Base-by-base conservation (phyloP, 2,888 invertebrate genomes). In the Chloromyia formosa region DNA sequence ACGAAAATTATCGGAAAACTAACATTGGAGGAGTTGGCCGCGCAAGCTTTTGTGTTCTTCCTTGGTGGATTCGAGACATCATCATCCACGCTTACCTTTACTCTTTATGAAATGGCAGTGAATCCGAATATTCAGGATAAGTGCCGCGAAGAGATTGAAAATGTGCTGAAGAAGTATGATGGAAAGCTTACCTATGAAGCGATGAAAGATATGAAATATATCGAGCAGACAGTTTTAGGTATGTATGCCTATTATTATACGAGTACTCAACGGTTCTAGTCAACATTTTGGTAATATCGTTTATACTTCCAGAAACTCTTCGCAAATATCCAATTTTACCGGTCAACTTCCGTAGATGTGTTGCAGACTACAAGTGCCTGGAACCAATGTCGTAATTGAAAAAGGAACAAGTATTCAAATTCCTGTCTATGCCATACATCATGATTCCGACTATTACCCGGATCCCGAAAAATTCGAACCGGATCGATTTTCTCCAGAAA, bases 391-490 rank as follows among this genome's bases (percentile, higher is more conserved):
- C 69, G 80, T 84, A 0, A 86, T 89, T 61, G 87, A 88, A 74
- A 85, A 87, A 62, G 88, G 87, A 0, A 87, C 86, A 0, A 78
- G 85, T n/a, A 81, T 89, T 2, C 84, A 88, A 22, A 86, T 90
- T 60, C 89, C 90, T 12, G 85, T 86, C 5, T 86, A 87, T 78
- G 87, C 88, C 27, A 88, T 90, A 77, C 90, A 91, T 77, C 88
- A 87, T 81, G 90, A 90, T 80, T 87, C 89, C 0, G 86, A 87
- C 1, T 84, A 88, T 79, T 90, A 88, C 78, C 88, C 89, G 0
- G 86, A 91, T 10, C 91, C 92, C 0, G 86, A 89, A 1, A 85
- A 85, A 53, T 91, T 91, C 76, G 87, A 88, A 73, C 91, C 91
- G 0, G 89, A 90, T 35, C 85, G 91, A 77, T 91, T 90, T 82